These are phyloP conservation scores for Smittia sp. DNA, from an alignment of 2,888 invertebrate species.

Conservation along the genomic window DNA sequence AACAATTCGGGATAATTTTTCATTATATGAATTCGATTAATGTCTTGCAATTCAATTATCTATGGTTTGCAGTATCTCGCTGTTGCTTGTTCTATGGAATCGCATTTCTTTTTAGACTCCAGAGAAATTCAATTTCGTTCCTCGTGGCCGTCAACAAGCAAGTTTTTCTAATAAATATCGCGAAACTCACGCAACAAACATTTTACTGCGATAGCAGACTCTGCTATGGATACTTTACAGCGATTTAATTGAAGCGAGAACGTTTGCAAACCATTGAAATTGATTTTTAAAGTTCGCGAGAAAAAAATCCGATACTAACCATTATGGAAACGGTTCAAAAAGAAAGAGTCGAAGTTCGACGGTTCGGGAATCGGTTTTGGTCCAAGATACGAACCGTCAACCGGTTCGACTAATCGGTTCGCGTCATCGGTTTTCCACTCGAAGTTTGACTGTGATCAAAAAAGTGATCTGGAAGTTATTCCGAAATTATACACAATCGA, in stretches of 20 bases:
- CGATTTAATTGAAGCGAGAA: background rate
- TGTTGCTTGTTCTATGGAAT: background rate
- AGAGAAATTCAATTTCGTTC: background rate
- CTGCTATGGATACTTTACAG: background rate
- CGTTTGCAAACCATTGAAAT: slow-evolving; percentile 8
- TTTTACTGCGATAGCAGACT: background rate
- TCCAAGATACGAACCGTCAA: too few species aligned
- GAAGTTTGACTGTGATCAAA: too few species aligned
- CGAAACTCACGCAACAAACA: background rate
- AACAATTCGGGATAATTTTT: background rate
- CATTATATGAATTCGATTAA: too few species aligned
- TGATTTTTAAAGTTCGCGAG: background rate
- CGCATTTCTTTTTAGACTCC: background rate
- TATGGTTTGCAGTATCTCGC: background rate
- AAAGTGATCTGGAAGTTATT: too few species aligned
- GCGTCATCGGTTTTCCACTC: too few species aligned
- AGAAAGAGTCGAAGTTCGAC: too few species aligned
- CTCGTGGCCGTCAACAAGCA: background rate
- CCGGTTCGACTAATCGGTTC: too few species aligned
- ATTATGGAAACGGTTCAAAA: slow-evolving; percentile 21
- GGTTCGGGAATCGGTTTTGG: too few species aligned
- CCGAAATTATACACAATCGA: too few species aligned
- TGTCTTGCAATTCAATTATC: background rate
- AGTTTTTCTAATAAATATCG: background rate
- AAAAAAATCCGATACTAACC: background rate